Evolutionary conservation across 2,797 vertebrate species (phyloP), one percentile per base, ranked within the genome.

Genomic region (Delichon dasypus): DNA sequence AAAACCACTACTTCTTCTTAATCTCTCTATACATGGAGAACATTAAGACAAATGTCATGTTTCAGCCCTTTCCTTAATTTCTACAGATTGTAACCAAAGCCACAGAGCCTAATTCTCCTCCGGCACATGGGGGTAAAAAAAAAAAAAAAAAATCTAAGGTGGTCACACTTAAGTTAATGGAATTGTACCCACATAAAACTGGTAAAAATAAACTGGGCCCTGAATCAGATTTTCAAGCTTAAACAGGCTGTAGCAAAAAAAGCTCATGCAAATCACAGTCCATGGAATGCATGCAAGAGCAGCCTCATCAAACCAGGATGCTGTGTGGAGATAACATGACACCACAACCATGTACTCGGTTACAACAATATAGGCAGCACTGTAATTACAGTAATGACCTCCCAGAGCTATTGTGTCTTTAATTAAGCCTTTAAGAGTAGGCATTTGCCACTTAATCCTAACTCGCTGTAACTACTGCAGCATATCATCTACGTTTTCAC

Each of bases 351-450:
- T 54, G 88, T 57, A 58, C 95, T 93, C 87, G 71, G 90, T 96
- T 96, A 95, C 95, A 95, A 96, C 97, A 97, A 96, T 96, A 97
- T 93, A 97, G 97, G 87, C 25, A 29, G 95, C 73, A 55, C 94
- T 96, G 94, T 97, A 97, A 98, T 98, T 97, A 97, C 92, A 92
- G 58, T 98, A 97, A 98, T 97, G 97, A 97, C 97, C 98, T 97
- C 96, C 97, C 96, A 97, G 93, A 97, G 97, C 97, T 97, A 97
- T 94, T 98, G 98, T 98, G 97, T 97, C 97, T 97, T 98, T 98
- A 98, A 98, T 98, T 98, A 98, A 97, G 97, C 96, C 96, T 98
- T 97, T 97, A 97, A 97, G 96, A 97, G 94, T 70, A 97, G 98
- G 97, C 97, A 97, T 96, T 97, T 97, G 93, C 98, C 97, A 97